Percentiles rank a stretch among this genome's conserved stretches.
Evolutionary conservation across 2,113 vertebrate species (phyloP).

Genomic region (Peucedramus taeniatus): DNA sequence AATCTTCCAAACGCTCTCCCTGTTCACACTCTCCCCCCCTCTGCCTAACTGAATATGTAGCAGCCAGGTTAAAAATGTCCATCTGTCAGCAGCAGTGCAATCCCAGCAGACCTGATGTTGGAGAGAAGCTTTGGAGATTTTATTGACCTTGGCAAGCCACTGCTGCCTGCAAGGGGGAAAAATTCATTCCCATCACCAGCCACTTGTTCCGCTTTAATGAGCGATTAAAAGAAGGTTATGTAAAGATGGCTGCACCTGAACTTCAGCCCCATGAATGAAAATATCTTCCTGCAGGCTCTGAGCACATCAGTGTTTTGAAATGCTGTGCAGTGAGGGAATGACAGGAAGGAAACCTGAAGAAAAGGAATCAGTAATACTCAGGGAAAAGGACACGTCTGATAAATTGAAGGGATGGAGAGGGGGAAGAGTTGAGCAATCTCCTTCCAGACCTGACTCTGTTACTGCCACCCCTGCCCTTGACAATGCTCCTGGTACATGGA

Average conservation of each 20-base stretch:
- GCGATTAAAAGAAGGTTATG: conserved; percentile 44
- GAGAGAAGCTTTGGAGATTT: not conserved
- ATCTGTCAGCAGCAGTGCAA: not conserved
- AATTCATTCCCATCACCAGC: not conserved
- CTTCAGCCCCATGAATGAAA: not conserved
- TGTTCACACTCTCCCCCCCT: not conserved
- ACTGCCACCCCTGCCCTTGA: not conserved
- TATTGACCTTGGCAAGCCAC: not conserved
- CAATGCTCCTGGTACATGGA: not conserved
- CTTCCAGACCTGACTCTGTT: not conserved
- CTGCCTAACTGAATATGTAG: not conserved
- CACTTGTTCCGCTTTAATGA: conserved; percentile 4
- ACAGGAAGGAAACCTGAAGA: not conserved
- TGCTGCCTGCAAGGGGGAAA: not conserved
- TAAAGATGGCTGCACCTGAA: conserved; percentile 17
- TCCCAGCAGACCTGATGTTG: not conserved
- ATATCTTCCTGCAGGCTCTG: not conserved
- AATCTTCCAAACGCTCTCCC: not conserved
- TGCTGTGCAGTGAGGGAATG: not conserved
- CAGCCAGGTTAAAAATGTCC: not conserved
- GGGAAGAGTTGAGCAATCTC: not conserved
- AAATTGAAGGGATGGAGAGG: not conserved
- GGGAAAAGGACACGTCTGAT: not conserved
- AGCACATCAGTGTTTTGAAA: not conserved
- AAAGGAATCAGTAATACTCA: not conserved